Evolutionary conservation across 1,140 invertebrate genomes (phyloP).

Genomic region (Drosophila paulistorum): DNA sequence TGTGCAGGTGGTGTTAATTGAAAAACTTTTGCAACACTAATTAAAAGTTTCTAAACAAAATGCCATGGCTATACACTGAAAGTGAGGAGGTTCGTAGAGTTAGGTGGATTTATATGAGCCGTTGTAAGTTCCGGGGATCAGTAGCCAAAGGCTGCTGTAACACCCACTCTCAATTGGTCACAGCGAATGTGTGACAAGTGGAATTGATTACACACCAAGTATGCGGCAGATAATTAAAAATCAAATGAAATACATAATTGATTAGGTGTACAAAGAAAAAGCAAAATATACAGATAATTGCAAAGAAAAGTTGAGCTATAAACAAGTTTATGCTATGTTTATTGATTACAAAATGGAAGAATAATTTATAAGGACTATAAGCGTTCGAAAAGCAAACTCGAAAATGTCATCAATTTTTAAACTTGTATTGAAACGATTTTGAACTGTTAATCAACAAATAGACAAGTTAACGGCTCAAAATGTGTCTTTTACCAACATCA

Average conservation of each 20-base stretch:
- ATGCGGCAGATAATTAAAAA: conserved; percentile 46
- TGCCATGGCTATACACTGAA: conserved; percentile 60
- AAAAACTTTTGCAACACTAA: conserved; percentile 83
- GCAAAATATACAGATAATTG: conserved; percentile 16
- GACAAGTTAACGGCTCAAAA: too few species aligned
- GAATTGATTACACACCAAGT: conserved; percentile 46
- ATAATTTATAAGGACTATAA: too few species aligned
- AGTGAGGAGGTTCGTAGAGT: background rate
- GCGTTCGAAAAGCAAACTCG: too few species aligned
- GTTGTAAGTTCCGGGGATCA: conserved; percentile 22
- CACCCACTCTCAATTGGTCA: conserved; percentile 8
- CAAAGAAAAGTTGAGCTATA: background rate
- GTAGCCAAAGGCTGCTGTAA: conserved; percentile 19
- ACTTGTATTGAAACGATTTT: too few species aligned
- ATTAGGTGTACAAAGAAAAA: conserved; percentile 25
- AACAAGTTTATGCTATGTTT: background rate
- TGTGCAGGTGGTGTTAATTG: conserved; percentile 83
- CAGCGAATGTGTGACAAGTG: conserved; percentile 43
- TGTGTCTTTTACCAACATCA: too few species aligned
- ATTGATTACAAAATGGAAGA: background rate
- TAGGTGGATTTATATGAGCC: conserved; percentile 40
- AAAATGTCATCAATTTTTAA: too few species aligned
- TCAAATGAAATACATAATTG: conserved; percentile 50
- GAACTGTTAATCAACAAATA: too few species aligned
- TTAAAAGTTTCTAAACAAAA: conserved; percentile 83